Conservation (phyloP, 2,113 vertebrate genomes). For the Copsychus sechellarum region DNA sequence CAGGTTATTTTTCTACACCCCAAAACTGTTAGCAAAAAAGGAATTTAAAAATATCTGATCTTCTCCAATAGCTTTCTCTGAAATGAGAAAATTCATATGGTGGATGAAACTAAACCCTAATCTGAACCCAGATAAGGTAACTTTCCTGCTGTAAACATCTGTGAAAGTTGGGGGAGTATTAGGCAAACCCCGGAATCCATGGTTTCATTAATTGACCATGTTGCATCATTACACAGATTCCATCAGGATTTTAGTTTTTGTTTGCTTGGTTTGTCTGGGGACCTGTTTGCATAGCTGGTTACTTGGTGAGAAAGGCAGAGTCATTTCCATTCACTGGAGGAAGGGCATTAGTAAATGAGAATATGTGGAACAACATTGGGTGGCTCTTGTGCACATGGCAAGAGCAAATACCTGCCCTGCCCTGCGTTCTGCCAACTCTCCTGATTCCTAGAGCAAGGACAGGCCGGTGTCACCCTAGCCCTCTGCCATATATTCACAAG, state of each 20-base stretch:
- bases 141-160: background rate
- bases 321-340: background rate
- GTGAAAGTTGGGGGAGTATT: background rate
- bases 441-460: background rate
- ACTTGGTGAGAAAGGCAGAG: background rate
- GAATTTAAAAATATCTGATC: background rate
- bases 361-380: background rate
- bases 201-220: fast-evolving
- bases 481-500: background rate
- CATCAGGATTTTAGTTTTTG: background rate
- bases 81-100: background rate
- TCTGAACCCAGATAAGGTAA: background rate
- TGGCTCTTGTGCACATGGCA: background rate
- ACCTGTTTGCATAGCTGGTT: background rate
- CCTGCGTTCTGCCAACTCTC: background rate
- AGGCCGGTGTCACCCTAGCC: background rate
- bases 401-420: background rate
- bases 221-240: fast-evolving
- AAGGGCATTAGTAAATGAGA: background rate
- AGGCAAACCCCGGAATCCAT: background rate
- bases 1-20: background rate
- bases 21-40: background rate
- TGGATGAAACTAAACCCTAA: background rate
- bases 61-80: background rate
- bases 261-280: background rate